phyloP scores from a whole-genome alignment of 2,113 vertebrate genomes.

The Brachyhypopomus gauderio region DNA sequence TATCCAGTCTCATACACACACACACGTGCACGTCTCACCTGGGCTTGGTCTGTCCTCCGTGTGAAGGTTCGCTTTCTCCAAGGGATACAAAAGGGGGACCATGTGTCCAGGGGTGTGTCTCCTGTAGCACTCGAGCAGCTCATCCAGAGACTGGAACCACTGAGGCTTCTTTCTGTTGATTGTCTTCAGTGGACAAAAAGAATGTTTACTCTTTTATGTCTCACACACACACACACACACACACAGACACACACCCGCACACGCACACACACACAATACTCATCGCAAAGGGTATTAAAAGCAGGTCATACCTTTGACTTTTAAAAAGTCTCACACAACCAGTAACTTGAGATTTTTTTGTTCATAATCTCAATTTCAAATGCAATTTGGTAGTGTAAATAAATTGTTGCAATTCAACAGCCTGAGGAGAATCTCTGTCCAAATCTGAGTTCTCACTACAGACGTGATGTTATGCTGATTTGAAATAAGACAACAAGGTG shows the following conservation, averaged over 20 bases:
- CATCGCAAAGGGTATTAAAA: no score
- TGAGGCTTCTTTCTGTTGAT: slow-evolving; percentile 16
- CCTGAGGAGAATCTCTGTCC: no score
- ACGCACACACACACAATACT: no score
- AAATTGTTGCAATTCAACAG: no score
- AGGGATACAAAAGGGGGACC: slow-evolving; percentile 57
- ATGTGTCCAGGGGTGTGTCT: slow-evolving; percentile 3
- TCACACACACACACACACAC: neutral
- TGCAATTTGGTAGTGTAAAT: no score
- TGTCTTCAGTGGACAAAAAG: neutral
- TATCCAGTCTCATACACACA: neutral
- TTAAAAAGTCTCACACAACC: no score
- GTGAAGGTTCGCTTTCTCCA: slow-evolving; percentile 59
- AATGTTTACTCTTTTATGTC: neutral
- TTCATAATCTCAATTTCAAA: no score
- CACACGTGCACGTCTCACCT: slow-evolving; percentile 45
- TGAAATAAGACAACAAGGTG: no score
- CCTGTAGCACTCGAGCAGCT: slow-evolving; percentile 60
- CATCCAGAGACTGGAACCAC: slow-evolving; percentile 59
- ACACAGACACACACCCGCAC: neutral
- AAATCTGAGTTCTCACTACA: no score
- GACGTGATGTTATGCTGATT: no score
- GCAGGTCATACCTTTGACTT: no score
- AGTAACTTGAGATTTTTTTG: no score
- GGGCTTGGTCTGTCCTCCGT: slow-evolving; percentile 1